A percentile compares a stretch with the other conserved stretches of the same genome.
Evolutionary conservation across 1,140 invertebrate genomes (phyloP).

Genomic region (Bombus superbus): DNA sequence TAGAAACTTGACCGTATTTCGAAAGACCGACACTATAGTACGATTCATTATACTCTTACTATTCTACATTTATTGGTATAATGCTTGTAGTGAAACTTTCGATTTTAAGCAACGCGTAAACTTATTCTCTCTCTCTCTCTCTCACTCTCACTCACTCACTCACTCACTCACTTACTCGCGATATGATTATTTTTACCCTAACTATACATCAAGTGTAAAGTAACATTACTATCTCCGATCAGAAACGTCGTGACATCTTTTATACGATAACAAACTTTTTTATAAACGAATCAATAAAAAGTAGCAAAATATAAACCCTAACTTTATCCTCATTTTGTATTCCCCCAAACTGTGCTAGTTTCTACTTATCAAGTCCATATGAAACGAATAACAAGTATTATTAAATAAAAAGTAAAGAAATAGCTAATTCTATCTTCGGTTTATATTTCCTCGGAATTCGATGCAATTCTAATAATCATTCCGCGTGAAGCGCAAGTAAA

Average conservation of each 20-base stretch:
- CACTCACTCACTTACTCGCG: no score
- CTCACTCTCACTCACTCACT: no score
- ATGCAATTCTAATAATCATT: neutral
- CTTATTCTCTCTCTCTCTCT: no score
- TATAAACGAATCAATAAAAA: neutral
- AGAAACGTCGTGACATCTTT: neutral
- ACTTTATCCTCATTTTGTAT: no score
- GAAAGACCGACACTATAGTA: neutral
- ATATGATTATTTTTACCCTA: no score
- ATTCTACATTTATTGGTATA: neutral
- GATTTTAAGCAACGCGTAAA: neutral
- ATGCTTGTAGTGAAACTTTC: neutral
- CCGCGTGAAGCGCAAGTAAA: no score
- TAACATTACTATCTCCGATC: no score
- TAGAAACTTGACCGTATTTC: neutral
- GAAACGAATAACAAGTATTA: no score
- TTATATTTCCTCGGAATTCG: neutral
- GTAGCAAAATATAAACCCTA: neutral
- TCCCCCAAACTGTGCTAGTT: neutral
- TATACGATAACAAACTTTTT: neutral
- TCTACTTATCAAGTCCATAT: neutral
- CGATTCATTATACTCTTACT: neutral
- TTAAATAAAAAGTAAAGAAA: neutral
- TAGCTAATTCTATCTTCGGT: neutral
- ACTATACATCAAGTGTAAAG: no score